Conservation (phyloP, 35 echinoderm and acorn worm genomes). For the Eucidaris tribuloides region DNA sequence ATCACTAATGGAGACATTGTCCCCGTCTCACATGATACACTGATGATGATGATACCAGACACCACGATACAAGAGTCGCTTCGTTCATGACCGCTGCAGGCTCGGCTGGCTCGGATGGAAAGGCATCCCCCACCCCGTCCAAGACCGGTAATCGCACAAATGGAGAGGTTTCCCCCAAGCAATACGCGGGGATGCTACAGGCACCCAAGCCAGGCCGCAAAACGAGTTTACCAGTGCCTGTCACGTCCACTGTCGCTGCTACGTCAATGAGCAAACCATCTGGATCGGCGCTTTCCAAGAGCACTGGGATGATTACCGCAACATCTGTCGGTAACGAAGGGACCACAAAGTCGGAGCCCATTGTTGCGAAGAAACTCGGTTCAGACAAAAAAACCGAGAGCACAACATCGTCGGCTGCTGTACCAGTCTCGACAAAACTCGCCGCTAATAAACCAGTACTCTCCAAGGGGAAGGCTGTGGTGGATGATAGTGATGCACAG, state of each 20-base stretch:
- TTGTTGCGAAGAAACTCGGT: background rate
- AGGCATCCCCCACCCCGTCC: background rate
- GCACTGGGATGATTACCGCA: background rate
- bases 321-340: background rate
- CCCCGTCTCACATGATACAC: too few species aligned
- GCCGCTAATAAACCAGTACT: background rate
- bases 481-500: background rate
- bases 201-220: background rate
- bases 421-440: background rate
- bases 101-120: background rate
- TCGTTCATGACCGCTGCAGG: constrained; percentile 5
- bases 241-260: background rate
- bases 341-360: background rate
- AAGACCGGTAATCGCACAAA: background rate
- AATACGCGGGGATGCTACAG: background rate
- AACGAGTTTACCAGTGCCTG: background rate
- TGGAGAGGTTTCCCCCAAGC: background rate
- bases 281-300: constrained; percentile 6
- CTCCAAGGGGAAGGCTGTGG: background rate
- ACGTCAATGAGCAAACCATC: constrained; percentile 24
- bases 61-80: background rate
- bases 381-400: background rate
- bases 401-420: background rate
- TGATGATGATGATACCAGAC: background rate
- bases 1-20: background rate